Conservation (phyloP, 2,113 vertebrate genomes). For the Zosterops japonicus region DNA sequence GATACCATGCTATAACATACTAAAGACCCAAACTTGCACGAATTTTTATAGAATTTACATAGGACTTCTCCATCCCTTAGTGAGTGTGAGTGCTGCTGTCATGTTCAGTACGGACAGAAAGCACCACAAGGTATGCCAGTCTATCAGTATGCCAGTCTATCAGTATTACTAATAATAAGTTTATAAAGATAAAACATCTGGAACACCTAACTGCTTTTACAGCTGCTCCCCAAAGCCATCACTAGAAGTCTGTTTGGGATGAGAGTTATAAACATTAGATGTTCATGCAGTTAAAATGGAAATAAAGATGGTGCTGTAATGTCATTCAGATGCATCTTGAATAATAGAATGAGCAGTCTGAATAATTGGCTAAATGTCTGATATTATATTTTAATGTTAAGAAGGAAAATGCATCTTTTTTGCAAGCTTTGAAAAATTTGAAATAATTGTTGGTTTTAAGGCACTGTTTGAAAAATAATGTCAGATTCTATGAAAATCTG, state of each 20-base stretch:
- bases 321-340: not conserved
- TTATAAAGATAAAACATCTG: not conserved
- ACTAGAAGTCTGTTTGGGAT: not conserved
- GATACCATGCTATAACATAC: not conserved
- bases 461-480: not conserved
- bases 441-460: not conserved
- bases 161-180: not conserved
- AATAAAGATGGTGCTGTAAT: not conserved
- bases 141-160: not conserved
- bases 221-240: not conserved
- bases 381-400: not conserved
- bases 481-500: not conserved
- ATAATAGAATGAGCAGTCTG: not conserved
- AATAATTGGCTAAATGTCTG: not conserved
- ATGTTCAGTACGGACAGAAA: not conserved
- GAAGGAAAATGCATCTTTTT: not conserved
- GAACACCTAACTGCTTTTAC: not conserved
- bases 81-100: not conserved
- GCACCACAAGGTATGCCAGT: not conserved
- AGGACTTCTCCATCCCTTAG: not conserved
- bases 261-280: not conserved
- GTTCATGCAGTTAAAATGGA: not conserved
- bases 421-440: not conserved
- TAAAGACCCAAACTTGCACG: not conserved
- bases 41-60: not conserved